Base-by-base conservation (phyloP, 1,140 invertebrate genomes). In the Melipona quadrifasciata region DNA sequence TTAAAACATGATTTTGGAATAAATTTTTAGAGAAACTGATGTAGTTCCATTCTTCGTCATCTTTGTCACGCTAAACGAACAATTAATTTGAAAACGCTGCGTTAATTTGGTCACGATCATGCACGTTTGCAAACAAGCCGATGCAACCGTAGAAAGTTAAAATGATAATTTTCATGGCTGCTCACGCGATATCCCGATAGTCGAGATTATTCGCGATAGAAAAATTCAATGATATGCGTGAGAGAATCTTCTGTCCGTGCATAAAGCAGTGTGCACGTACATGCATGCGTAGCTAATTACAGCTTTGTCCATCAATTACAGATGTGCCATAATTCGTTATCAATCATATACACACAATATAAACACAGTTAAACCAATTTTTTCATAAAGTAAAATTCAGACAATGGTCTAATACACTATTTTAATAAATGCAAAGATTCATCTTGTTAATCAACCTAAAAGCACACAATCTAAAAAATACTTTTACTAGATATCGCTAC, bases 271-370 rank as follows among this genome's bases (percentile, higher is more conserved):
- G 11, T 1, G 24, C 10, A 19, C 5, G 17, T n/a, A 27, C 31
- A 51, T 19, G 31, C 80, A 76, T 19, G 73, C 73, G 77, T 27
- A 27, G 4, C 31, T 82, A 68, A 82, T 82, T 82, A 77, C 34
- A 31, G 8, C 2, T 53, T 5, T 5, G 34, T 31, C 39, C 34
- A 53, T 76, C 51, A 8, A n/a, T n/a, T n/a, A n/a, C n/a, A n/a
- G n/a, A 10, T 14, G 6, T 2, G 0, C 24, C 58, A 4, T 31
- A 21, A 14, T 24, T 24, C 2, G 80, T 75, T 55, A 75, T 53
- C 80, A 47, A 82, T 74, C 58, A n/a, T 81, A 17, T 17, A 57
- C 31, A 0, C 57, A 1, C 39, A 6, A 47, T 47, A 47, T 47
- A 47, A 47, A 47, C 0, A 47, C 39, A 47, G 39, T 47, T 47